Base-by-base conservation (phyloP, 2,888 invertebrate genomes). In the Rhabditophanes sp. region DNA sequence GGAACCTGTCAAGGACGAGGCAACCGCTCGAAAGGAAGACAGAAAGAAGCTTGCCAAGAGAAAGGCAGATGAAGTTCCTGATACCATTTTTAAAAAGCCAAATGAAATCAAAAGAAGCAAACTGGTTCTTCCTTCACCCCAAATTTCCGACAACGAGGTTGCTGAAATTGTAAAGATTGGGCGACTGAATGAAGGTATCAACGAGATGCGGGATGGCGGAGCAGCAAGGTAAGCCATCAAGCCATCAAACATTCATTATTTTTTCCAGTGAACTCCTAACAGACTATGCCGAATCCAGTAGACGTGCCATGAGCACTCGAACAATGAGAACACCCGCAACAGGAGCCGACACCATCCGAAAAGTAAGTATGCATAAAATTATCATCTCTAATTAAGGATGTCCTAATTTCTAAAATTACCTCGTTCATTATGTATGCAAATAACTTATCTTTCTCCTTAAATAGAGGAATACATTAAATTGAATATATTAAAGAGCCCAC, bases 111-210 rank as follows among this genome's bases (percentile, higher is more conserved):
- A 60, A 31, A 39, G 61, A 9, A 48, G 48, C 47, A 96, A 96
- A 67, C 73, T 99, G 20, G 88, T 96, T 17, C 67, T 99, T 33
- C 93, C 96, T 0, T 79, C 81, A 49, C 93, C 96, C 1, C 93
- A 96, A 69, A 90, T 96, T 38, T 80, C 87, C 0, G 93, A 96
- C 66, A 75, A 75, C 66, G 74, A 74, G 41, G 53, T 74, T 29
- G 73, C 73, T 46, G 70, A 73, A 57, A 76, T 78, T 40, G 49
- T 61, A 11, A 61, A 61, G 35, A 70, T 88, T 25, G 93, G 93
- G 5, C 68, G 70, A 47, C 71, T 72, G 2, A 70, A 69, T 35
- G 72, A 74, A 50, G 66, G 66, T 32, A 72, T 72, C 3, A 64
- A 14, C 44, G 87, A 88, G 68, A 69, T 71, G n/a, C n/a, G n/a